phyloP scores from a whole-genome alignment of 2,797 vertebrate species.

The Hoplostethus mediterraneus region DNA sequence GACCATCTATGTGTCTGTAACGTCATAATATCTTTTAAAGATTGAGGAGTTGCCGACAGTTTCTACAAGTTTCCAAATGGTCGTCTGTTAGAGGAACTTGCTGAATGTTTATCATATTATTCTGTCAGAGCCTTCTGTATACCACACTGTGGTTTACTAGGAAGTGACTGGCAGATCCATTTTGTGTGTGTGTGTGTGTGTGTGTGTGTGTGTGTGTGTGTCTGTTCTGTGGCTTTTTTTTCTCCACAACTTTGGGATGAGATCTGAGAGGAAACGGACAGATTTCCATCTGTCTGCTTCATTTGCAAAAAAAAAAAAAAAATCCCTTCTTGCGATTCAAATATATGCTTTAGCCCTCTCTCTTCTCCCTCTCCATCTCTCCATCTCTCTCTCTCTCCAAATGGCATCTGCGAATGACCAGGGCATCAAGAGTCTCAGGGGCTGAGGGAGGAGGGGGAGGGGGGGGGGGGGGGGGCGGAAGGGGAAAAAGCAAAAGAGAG shows the following conservation, averaged over 20 bases:
- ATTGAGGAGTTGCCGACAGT: slow-evolving; percentile 35
- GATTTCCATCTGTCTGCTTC: slow-evolving; percentile 87
- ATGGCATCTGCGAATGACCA: slow-evolving; percentile 95
- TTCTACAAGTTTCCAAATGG: slow-evolving; percentile 49
- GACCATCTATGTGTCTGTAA: slow-evolving; percentile 4
- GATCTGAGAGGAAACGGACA: slow-evolving; percentile 82
- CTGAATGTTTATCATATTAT: slow-evolving; percentile 65
- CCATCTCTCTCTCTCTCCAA: slow-evolving; percentile 81
- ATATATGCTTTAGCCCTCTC: slow-evolving; percentile 87
- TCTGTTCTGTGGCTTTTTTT: slow-evolving; percentile 50
- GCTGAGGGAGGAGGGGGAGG: slow-evolving; percentile 63
- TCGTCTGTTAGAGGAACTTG: slow-evolving; percentile 52
- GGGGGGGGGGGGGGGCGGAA: slow-evolving; percentile 37
- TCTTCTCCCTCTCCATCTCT: slow-evolving; percentile 41
- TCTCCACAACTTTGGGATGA: slow-evolving; percentile 77
- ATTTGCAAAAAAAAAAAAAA: slow-evolving; percentile 76
- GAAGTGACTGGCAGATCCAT: slow-evolving; percentile 63
- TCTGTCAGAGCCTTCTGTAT: slow-evolving; percentile 57
- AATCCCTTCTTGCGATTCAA: slow-evolving; percentile 89
- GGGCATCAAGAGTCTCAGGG: slow-evolving; percentile 88
- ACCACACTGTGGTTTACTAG: slow-evolving; percentile 59
- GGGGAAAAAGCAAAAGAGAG: slow-evolving; percentile 27
- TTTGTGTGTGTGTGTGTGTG: slow-evolving; percentile 30
- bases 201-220: slow-evolving; percentile 40
- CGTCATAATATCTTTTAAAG: slow-evolving; percentile 26